phyloP scores from a whole-genome alignment of 2,888 invertebrate species.

The Anodontia alba region DNA sequence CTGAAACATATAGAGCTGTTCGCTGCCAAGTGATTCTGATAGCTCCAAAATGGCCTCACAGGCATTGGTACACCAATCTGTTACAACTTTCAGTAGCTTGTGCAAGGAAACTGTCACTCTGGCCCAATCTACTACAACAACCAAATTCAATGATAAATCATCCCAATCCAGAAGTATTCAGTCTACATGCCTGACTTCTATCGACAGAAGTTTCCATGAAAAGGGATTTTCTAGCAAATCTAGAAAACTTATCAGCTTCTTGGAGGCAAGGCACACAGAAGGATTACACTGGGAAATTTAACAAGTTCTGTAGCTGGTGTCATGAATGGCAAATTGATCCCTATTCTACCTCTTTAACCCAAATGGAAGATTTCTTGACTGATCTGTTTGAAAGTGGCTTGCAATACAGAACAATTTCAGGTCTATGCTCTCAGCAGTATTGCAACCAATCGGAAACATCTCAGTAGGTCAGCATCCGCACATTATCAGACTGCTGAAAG shows the following conservation, averaged over 20 bases:
- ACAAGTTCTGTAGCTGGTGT: slow-evolving; percentile 39
- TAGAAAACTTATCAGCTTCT: slow-evolving; percentile 32
- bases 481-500: slow-evolving; percentile 24
- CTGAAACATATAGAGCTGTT: slow-evolving; percentile 27
- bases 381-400: slow-evolving; percentile 21
- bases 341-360: slow-evolving; percentile 18
- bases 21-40: slow-evolving; percentile 38
- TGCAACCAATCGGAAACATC: not conserved
- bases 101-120: slow-evolving; percentile 34
- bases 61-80: slow-evolving; percentile 41
- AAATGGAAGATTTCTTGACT: slow-evolving; percentile 17
- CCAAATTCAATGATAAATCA: slow-evolving; percentile 41
- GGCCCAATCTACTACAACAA: slow-evolving; percentile 35
- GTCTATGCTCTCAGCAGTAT: slow-evolving; percentile 26
- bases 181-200: slow-evolving; percentile 49
- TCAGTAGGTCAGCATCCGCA: slow-evolving; percentile 36
- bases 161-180: slow-evolving; percentile 40
- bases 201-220: slow-evolving; percentile 39
- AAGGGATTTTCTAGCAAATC: slow-evolving; percentile 42
- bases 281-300: slow-evolving; percentile 36
- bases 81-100: slow-evolving; percentile 28
- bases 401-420: slow-evolving; percentile 31
- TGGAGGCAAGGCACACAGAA: slow-evolving; percentile 39
- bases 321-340: slow-evolving; percentile 32
- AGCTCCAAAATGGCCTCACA: slow-evolving; percentile 45